A percentile compares a stretch with the other conserved stretches of the same genome.
Conservation (phyloP, 2,113 vertebrate genomes). For the Cynoglossus semilaevis region DNA sequence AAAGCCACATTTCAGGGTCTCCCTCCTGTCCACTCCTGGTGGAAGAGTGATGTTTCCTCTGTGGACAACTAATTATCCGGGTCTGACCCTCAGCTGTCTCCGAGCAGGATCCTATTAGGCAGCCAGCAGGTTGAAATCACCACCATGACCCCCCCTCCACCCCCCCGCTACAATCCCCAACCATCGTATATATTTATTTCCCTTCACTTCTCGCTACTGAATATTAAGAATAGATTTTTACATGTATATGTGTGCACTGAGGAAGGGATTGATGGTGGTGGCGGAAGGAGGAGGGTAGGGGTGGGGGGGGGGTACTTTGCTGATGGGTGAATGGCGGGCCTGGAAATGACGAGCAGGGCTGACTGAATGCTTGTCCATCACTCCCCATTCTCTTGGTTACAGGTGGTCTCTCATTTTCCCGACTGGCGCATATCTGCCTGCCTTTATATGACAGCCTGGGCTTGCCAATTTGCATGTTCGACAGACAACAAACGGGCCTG, state of each 20-base stretch:
- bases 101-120: slow-evolving; percentile 95
- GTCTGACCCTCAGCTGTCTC: slow-evolving; percentile 94
- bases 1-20: slow-evolving; percentile 44
- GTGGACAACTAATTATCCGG: slow-evolving; percentile 95
- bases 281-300: slow-evolving; percentile 79
- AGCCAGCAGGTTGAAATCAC: slow-evolving; percentile 86
- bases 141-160: slow-evolving; percentile 58
- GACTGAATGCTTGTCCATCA: slow-evolving; percentile 99
- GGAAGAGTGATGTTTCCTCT: slow-evolving; percentile 78
- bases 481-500: slow-evolving; percentile 99
- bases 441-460: slow-evolving; percentile 97
- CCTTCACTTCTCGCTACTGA: slow-evolving; percentile 92
- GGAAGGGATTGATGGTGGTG: slow-evolving; percentile 68
- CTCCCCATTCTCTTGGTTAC: slow-evolving; percentile 93
- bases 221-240: slow-evolving; percentile 99
- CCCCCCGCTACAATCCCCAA: slow-evolving; percentile 28
- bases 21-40: slow-evolving; percentile 61
- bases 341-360: slow-evolving; percentile 83
- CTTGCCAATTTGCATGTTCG: slow-evolving; percentile 99
- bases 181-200: slow-evolving; percentile 81
- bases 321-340: slow-evolving; percentile 89
- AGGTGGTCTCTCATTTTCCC: slow-evolving; percentile 99
- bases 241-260: slow-evolving; percentile 79
- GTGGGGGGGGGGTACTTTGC: slow-evolving; percentile 59
- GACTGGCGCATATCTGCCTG: slow-evolving; percentile 88